Base-by-base conservation (phyloP, 2,888 invertebrate genomes). In the Latrodectus elegans region DNA sequence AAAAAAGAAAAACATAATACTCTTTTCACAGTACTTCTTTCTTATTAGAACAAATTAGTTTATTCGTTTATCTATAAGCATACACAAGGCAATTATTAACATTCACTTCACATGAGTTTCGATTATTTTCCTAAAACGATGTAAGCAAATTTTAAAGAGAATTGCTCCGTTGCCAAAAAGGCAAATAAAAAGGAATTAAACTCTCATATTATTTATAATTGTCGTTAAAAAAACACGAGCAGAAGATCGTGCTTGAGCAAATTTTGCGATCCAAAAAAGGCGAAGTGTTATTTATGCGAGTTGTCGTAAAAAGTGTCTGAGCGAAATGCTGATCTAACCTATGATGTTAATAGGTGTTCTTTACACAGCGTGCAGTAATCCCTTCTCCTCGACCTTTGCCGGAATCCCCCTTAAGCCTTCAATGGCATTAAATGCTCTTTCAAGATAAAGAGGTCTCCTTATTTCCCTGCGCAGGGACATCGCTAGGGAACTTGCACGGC, bases 301-400 rank as follows among this genome's bases (percentile, higher is more conserved):
- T 22, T 22, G 65, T n/a, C 64, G 51, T 67, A 82, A 87, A 87
- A 86, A 87, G 76, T 55, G 53, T 49, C 15, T 79, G 79, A 38
- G 49, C 12, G n/a, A 60, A n/a, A 11, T 15, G 14, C 64, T 70
- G 70, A 80, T 80, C 68, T 26, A 17, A 75, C 65, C 73, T 55
- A 64, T 76, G 55, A 77, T 81, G 86, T 87, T 87, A 87, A 87
- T 87, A 80, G 81, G 72, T 74, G 81, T 87, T 82, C 86, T 87
- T 87, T 77, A 68, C 80, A 38, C 64, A 64, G 72, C 52, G 77
- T 72, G 81, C 80, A 75, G 77, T 87, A 81, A 71, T 87, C 81
- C 76, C 55, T 75, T 70, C 79, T 53, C 77, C 70, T 64, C 26
- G 76, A 71, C 73, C 85, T 79, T 74, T 70, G 52, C n/a, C 22